phyloP scores from a whole-genome alignment of 2,113 vertebrate species.

The Paedocypris sp. region DNA sequence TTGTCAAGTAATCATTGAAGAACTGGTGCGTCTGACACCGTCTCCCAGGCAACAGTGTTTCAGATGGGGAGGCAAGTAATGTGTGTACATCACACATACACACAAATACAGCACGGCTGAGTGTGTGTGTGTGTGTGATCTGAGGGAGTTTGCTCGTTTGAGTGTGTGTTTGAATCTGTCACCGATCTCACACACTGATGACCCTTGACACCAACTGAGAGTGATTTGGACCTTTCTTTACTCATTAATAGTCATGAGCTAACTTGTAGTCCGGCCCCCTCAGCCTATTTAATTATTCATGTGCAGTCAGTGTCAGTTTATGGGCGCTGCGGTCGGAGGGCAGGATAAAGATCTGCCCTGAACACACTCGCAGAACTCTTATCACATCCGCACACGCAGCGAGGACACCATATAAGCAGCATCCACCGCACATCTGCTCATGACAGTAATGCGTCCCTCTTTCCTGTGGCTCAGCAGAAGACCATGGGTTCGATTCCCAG shows the following conservation, averaged over 20 bases:
- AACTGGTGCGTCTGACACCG: conserved; percentile 69
- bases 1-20: conserved; percentile 70
- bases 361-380: conserved; percentile 1
- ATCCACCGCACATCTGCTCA: too few species aligned
- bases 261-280: conserved; percentile 7
- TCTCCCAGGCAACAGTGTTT: conserved; percentile 65
- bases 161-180: conserved; percentile 11
- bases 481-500: too few species aligned
- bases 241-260: conserved; percentile 33
- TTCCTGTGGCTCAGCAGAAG: too few species aligned
- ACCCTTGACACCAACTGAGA: too few species aligned
- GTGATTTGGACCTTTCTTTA: conserved; percentile 19
- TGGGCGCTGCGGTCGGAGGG: conserved; percentile 24
- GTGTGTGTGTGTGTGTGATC: conserved; percentile 22
- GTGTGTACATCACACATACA: conserved; percentile 50
- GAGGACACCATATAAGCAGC: conserved; percentile 11
- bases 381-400: conserved; percentile 1
- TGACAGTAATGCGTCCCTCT: too few species aligned
- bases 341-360: not conserved
- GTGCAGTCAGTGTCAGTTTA: conserved; percentile 32
- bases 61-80: conserved; percentile 60
- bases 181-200: not conserved
- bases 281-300: conserved; percentile 33
- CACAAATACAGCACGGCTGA: conserved; percentile 14
- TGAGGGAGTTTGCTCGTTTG: conserved; percentile 29